Conservation (phyloP, 2,888 invertebrate genomes). For the Leuctra nigra region DNA sequence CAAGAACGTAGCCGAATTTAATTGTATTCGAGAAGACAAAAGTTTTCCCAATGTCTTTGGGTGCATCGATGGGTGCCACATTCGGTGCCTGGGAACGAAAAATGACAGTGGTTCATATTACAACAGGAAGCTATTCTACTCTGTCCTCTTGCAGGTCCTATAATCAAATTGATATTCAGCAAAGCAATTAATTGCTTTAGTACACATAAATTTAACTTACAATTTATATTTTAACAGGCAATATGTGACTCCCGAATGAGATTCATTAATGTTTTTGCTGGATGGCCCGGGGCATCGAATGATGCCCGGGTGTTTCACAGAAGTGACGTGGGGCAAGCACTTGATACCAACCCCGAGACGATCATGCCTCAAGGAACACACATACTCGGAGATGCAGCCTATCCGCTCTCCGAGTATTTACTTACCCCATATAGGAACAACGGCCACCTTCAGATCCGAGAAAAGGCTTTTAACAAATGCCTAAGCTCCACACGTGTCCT, state of each 20-base stretch:
- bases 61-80: neutral
- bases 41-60: slow-evolving; percentile 3
- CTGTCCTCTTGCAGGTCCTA: slow-evolving; percentile 2
- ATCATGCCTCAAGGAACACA: neutral
- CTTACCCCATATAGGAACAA: neutral
- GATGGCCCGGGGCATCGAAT: neutral
- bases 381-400: neutral
- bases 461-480: neutral
- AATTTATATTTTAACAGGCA: too few relatives aligned
- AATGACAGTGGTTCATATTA: neutral
- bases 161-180: too few relatives aligned
- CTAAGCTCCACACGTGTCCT: neutral
- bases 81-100: neutral
- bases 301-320: neutral
- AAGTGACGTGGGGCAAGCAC: neutral
- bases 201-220: too few relatives aligned
- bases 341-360: neutral
- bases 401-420: neutral
- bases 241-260: neutral
- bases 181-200: too few relatives aligned
- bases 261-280: too few relatives aligned
- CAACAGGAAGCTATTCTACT: neutral
- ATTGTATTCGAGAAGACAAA: neutral
- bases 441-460: neutral
- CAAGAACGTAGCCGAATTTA: neutral